Base-by-base conservation (phyloP, 2,797 vertebrate genomes). In the Momotus momota region DNA sequence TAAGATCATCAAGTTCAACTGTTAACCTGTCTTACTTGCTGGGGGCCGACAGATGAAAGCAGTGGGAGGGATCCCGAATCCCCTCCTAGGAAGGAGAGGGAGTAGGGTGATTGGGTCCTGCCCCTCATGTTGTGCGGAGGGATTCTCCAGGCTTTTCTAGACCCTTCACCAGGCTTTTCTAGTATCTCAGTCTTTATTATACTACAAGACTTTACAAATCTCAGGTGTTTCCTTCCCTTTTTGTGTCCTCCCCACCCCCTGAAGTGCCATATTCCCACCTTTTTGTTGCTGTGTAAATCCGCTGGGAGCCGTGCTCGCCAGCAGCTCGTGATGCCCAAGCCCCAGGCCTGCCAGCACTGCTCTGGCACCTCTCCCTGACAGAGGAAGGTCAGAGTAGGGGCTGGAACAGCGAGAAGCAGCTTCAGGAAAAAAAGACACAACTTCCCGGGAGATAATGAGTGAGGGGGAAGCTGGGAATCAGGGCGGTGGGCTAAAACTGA, bases 211-310 rank as follows among this genome's bases (percentile, higher is more conserved):
- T 49, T 48, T 6, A 27, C 6, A 55, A 19, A 43, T 31, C 23
- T 49, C 12, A 12, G 46, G 18, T 62, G 4, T 67, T 58, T 41
- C 45, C 33, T 57, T n/a, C 31, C 27, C 31, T 61, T 54, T 26
- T 22, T 3, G 3, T 2, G 4, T 40, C 40, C 31, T 61, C 17
- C 51, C 40, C 29, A 17, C n/a, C 29, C 48, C 33, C 19, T 26
- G n/a, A 25, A 43, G 12, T 17, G 11, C 33, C 5, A 0, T 4
- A 0, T 3, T 27, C 4, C 1, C 2, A 18, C 22, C 15, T 33
- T 26, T 45, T 18, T 2, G 0, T 25, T 10, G 31, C 80, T n/a
- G 27, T 12, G 33, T 31, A n/a, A 15, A 43, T 4, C n/a, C 8
- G 1, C 40, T 29, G 16, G 1, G 29, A 17, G n/a, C 5, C 29